These are phyloP conservation scores for Anolis apletophallus DNA, from an alignment of 2,797 vertebrate genomes.

Conservation along the genomic window DNA sequence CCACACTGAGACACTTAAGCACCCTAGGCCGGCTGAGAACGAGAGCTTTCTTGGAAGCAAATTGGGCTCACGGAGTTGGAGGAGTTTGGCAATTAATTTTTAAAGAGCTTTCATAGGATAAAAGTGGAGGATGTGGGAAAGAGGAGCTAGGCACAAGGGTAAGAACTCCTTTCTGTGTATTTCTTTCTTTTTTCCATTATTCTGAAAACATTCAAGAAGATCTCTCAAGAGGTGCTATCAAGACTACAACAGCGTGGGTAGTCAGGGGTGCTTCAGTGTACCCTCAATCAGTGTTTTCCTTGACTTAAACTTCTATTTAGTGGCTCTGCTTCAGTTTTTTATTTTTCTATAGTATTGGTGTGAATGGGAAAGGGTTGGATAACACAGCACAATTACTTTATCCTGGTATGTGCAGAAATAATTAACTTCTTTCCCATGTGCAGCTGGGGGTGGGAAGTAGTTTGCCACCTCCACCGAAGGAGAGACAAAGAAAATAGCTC, in stretches of 20 bases:
- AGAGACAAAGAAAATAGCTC: no score
- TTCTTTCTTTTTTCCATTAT: not conserved
- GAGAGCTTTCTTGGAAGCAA: not conserved
- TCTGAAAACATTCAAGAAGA: not conserved
- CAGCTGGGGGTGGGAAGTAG: no score
- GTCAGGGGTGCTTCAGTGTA: not conserved
- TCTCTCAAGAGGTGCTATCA: not conserved
- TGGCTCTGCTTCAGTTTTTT: slow-evolving; percentile 5
- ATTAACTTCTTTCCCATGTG: no score
- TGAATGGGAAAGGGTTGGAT: not conserved
- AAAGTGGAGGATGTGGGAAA: not conserved
- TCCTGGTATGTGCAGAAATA: not conserved
- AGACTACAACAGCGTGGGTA: not conserved
- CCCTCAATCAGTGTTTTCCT: not conserved
- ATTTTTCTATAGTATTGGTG: not conserved
- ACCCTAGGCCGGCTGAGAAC: not conserved
- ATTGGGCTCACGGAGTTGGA: not conserved
- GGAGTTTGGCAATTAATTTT: not conserved
- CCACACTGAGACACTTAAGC: not conserved
- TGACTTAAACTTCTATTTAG: not conserved
- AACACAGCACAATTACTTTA: not conserved
- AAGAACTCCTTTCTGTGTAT: not conserved
- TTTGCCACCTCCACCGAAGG: no score
- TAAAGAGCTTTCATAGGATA: not conserved
- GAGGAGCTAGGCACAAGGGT: not conserved